These are phyloP conservation scores for Cryptotermes secundus DNA, from an alignment of 1,140 invertebrate species.

Conservation along the genomic window DNA sequence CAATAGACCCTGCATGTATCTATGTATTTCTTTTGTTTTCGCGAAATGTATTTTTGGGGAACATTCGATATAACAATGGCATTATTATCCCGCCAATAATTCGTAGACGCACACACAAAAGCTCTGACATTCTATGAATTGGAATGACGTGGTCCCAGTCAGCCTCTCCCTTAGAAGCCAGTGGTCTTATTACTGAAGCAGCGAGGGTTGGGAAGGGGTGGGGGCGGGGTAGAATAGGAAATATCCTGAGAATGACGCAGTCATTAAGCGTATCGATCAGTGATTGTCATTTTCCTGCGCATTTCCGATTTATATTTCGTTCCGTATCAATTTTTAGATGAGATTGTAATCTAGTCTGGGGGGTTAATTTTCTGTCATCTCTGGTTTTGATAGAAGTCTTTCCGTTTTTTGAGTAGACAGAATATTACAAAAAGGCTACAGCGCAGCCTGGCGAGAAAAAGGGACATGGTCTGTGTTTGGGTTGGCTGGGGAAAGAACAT, in stretches of 20 bases:
- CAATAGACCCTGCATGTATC: no score
- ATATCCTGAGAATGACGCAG: conserved; percentile 15
- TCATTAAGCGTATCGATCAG: background rate
- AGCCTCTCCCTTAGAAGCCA: background rate
- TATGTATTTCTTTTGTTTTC: background rate
- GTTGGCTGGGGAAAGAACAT: background rate
- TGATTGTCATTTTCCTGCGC: conserved; percentile 16
- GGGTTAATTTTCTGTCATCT: conserved; percentile 11
- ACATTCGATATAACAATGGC: background rate
- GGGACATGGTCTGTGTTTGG: background rate
- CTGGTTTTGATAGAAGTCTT: conserved; percentile 16
- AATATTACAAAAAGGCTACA: background rate
- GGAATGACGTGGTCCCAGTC: background rate
- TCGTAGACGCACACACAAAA: background rate
- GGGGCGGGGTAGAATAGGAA: background rate
- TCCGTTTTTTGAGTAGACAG: background rate
- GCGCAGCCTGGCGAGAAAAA: background rate
- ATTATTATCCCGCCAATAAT: background rate
- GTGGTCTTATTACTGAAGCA: background rate
- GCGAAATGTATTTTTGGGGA: background rate
- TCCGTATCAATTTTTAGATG: conserved; percentile 13
- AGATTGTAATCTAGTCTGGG: background rate
- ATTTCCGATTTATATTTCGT: conserved; percentile 20
- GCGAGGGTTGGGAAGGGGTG: background rate
- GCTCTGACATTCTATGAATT: background rate